Percentiles rank a stretch among this genome's conserved stretches.
These are phyloP conservation scores for Ormia ochracea DNA, from an alignment of 2,888 invertebrate species.

Conservation along the genomic window DNA sequence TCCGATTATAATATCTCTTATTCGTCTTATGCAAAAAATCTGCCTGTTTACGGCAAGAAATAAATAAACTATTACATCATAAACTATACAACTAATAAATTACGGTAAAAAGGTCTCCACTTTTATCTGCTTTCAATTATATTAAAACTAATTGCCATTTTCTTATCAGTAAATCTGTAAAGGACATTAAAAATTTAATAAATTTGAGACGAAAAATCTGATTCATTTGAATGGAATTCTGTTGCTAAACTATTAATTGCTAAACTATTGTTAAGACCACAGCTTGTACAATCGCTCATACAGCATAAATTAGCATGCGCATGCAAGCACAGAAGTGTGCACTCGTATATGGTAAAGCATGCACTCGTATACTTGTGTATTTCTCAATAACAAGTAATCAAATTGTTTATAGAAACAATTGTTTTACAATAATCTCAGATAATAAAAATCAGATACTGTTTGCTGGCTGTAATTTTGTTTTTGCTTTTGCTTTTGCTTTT, in stretches of 20 bases:
- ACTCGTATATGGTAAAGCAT: too few species aligned
- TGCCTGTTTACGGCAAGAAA: too few species aligned
- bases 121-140: not conserved
- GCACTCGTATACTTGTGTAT: not conserved
- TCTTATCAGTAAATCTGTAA: slow-evolving; percentile 6
- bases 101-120: not conserved
- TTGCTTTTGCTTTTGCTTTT: not conserved
- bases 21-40: too few species aligned
- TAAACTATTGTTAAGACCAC: slow-evolving; percentile 25
- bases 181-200: slow-evolving; percentile 5
- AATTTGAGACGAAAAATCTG: not conserved
- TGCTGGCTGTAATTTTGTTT: slow-evolving; percentile 1
- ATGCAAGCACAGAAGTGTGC: not conserved
- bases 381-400: not conserved
- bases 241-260: slow-evolving; percentile 52
- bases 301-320: not conserved
- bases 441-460: slow-evolving; percentile 40
- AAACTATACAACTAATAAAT: not conserved
- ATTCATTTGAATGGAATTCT: slow-evolving; percentile 49
- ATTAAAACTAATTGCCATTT: slow-evolving; percentile 25
- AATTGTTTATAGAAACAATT: slow-evolving; percentile 33
- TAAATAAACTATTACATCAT: not conserved
- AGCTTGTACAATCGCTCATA: slow-evolving; percentile 7
- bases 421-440: slow-evolving; percentile 41
- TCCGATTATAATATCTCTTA: too few species aligned